Evolutionary conservation across 2,797 vertebrate genomes (phyloP), one percentile per base, ranked within the genome.

Genomic region (Gallinago solitaria): DNA sequence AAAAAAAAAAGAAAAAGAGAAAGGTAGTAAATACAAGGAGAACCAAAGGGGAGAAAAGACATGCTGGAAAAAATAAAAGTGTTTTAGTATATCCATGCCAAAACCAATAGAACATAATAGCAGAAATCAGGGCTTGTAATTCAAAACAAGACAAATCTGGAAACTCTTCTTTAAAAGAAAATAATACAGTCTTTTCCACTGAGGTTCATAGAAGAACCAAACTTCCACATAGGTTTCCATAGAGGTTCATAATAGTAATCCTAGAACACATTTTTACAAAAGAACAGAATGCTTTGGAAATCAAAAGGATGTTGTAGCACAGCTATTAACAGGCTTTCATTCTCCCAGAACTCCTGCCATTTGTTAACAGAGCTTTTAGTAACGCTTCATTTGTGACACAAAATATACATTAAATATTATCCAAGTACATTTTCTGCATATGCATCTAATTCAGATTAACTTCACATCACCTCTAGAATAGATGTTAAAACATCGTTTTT

Each of bases 11-110:
- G 96, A 97, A 97, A 97, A 97, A 97, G 97, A 98, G 97, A 97
- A 98, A 97, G 97, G 97, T 92, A 97, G 96, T 97, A 97, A 98
- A 98, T 97, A 98, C 97, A 97, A 98, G 97, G 97, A 98, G 97
- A 98, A 97, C 98, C 97, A 98, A 98, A 97, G 97, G 96, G 93
- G 93, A 97, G 96, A 97, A 98, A 96, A 97, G 89, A 98, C 97
- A 98, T 98, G 97, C 98, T 98, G 85, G 97, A 90, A 97, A 97
- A 97, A 97, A 89, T 77, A 81, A 97, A 97, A 97, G 96, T 90
- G 89, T 95, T 97, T 98, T 97, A 98, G 97, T 98, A 97, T 97
- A 95, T 93, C 95, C 97, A 98, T 98, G 97, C 97, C 96, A 97
- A 98, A 98, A 98, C 94, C 92, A 97, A 98, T 76, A 95, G 90